Base-by-base conservation (phyloP, 2,888 invertebrate genomes). In the Campoletis raptor region DNA sequence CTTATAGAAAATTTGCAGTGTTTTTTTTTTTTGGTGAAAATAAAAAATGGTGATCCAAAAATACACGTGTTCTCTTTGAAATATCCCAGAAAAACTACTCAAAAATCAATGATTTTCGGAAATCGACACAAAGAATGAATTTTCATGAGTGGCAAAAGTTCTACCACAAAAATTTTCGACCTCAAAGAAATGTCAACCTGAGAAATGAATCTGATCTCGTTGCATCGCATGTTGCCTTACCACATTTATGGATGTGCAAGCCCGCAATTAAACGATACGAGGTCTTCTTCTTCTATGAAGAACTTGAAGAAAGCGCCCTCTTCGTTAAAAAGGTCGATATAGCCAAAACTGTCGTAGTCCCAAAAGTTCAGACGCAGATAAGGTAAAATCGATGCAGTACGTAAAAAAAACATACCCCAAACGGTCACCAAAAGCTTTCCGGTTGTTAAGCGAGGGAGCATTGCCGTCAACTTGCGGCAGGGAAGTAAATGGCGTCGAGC, bases 401-500 rank as follows among this genome's bases (percentile, higher is more conserved):
- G 40, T n/a, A 1, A 30, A 30, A 30, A 61, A 61, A 61, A 15
- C 30, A 37, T 40, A 10, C 36, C 48, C 2, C 21, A 7, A 10
- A 24, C n/a, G 70, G 3, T 76, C 52, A 48, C 37, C 42, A 9
- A 9, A 57, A 72, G 78, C 78, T 85, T 45, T 54, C 64, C 83
- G 5, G 86, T 83, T 80, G 86, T 80, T 67, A 86, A 86, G 72
- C 2, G 30, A 72, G 86, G 57, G 30, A 80, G 67, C 80, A 64
- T 52, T 54, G 24, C 52, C 52, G 37, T 74, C 76, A 21, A 54
- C 36, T 9, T 36, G 69, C 30, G 52, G 42, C 52, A 77, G 12
- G n/a, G 54, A 15, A 61, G 42, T 24, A n/a, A 61, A 42, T 61
- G 37, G 57, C 30, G 30, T 42, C n/a, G 18, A 30, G 61, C 24